Conservation (phyloP, 2,888 invertebrate species). For the Parnassius mnemosyne region DNA sequence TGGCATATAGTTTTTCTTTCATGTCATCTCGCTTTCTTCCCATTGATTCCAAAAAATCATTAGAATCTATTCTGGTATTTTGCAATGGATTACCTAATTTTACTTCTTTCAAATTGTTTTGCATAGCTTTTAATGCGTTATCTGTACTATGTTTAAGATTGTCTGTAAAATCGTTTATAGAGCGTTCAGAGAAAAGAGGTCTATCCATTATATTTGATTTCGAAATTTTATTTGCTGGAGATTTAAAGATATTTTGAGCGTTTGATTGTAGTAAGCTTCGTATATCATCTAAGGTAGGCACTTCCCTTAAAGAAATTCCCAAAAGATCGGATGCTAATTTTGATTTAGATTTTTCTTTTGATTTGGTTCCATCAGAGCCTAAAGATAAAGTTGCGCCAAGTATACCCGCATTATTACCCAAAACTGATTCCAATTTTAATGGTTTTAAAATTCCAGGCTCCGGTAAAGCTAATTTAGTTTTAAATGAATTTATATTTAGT, state of each 20-base stretch:
- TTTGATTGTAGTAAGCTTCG: constrained; percentile 1
- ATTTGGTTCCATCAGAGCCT: constrained; percentile 1
- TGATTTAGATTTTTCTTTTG: not conserved
- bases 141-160: constrained; percentile 46
- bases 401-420: constrained; percentile 28
- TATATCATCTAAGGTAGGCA: constrained; percentile 9
- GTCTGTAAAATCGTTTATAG: constrained; percentile 4
- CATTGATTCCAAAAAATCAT: constrained; percentile 49
- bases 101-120: constrained; percentile 40
- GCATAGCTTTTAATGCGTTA: constrained; percentile 42
- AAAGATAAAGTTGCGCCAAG: constrained; percentile 4
- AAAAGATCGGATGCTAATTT: not conserved
- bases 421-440: constrained; percentile 37
- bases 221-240: not conserved
- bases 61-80: constrained; percentile 39
- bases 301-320: not conserved
- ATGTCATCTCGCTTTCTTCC: constrained; percentile 50
- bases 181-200: not conserved
- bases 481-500: constrained; percentile 45
- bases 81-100: constrained; percentile 32
- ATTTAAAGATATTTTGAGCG: constrained; percentile 5
- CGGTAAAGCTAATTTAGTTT: constrained; percentile 48
- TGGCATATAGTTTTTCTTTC: constrained; percentile 55
- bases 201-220: constrained; percentile 5
- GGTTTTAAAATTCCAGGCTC: constrained; percentile 47